Evolutionary conservation across 2,797 vertebrate species (phyloP), one percentile per base, ranked within the genome.

Genomic region (Todus mexicanus): DNA sequence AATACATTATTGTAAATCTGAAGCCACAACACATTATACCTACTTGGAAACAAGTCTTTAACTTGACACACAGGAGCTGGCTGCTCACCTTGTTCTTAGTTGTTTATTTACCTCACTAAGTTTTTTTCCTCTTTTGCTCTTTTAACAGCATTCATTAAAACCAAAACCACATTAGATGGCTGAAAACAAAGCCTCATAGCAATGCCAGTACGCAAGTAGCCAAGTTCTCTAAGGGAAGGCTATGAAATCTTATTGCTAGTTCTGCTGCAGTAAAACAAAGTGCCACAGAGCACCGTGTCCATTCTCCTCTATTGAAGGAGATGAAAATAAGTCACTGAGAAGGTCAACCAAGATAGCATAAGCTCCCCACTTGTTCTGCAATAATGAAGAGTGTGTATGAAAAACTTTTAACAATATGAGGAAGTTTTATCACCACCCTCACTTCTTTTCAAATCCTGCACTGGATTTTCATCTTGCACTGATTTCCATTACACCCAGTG

Each of bases 291-390:
- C 69, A 12, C 21, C 33, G 59, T 0, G 3, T 75, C 82, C 70
- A 53, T 53, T 93, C 89, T 75, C 79, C 87, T 75, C 72, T 86
- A 23, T 3, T 69, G 70, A 86, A 53, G 48, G 69, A 94, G 87
- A 47, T n/a, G 72, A 94, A 83, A 94, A 42, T 70, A 78, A 93
- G 73, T 53, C 89, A 85, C 47, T 29, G 59, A 91, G 63, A 87
- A 93, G 75, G 84, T 87, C 68, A 94, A 75, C 66, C 90, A 92
- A 60, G 63, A 84, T 1, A 83, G 65, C 22, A 40, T 27, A 68
- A 69, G 38, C 38, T 56, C 42, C 47, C 35, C 59, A 80, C 57
- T 68, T 86, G 73, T 43, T 74, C 51, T 79, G 64, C 50, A 86
- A 29, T 91, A 80, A 94, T 0, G 5, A 93, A 70, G 17, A 75